Conservation (phyloP, 1,140 invertebrate genomes). For the Varroa destructor region DNA sequence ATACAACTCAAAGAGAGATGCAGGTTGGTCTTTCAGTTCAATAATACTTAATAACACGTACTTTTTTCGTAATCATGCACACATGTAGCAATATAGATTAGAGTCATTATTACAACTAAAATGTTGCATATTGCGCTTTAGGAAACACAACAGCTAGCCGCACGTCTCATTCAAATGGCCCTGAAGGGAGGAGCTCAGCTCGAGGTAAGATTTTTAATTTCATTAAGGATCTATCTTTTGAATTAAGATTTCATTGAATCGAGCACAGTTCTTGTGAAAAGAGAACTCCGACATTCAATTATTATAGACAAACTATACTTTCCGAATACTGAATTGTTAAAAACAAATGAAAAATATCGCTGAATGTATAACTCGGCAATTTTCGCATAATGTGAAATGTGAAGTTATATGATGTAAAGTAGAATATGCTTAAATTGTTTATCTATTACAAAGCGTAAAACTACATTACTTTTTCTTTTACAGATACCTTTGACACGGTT, state of each 20-base stretch:
- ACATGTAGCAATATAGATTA: background rate
- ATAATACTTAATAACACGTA: too few species aligned
- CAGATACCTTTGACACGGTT: slow-evolving; percentile 6
- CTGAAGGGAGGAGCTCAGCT: background rate
- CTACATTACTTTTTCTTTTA: background rate
- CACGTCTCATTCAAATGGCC: background rate
- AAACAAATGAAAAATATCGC: too few species aligned
- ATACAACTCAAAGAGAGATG: slow-evolving; percentile 19
- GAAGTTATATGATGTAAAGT: background rate
- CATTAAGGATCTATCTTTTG: background rate
- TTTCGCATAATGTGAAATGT: slow-evolving; percentile 1
- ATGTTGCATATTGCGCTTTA: background rate
- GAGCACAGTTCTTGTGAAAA: too few species aligned
- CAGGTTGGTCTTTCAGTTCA: slow-evolving; percentile 14
- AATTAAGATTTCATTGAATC: background rate
- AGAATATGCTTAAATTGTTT: background rate
- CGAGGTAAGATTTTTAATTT: background rate
- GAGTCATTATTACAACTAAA: background rate
- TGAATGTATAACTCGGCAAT: too few species aligned
- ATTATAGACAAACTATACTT: too few species aligned
- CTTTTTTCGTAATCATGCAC: background rate
- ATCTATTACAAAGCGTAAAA: background rate
- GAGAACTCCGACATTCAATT: too few species aligned
- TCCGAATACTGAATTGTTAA: too few species aligned
- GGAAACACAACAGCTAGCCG: background rate